Base-by-base conservation (phyloP, 2,113 vertebrate species). In the Labeo catla region DNA sequence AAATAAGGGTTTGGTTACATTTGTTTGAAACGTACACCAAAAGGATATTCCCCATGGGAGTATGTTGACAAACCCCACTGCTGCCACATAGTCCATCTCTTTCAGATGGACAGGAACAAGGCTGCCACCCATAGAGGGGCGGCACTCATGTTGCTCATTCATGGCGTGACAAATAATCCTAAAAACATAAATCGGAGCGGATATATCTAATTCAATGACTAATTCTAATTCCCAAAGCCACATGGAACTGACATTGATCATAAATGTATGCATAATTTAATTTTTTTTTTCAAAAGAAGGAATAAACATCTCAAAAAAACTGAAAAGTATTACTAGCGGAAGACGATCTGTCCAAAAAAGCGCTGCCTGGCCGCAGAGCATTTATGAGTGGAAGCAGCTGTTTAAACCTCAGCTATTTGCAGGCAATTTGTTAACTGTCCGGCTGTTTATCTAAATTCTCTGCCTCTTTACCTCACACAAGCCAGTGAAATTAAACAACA, bases 331-430 rank as follows among this genome's bases (percentile, higher is more conserved):
- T 76, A 36, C 84, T 74, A 74, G 50, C 21, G 8, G 81, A 66
- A 16, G 79, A 86, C 28, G 47, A 57, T 39, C 15, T 1, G 63
- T 50, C 50, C 78, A 82, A 57, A 36, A 76, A 54, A 54, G 7
- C 63, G 57, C 43, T 28, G 85, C 39, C 16, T 47, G 79, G 76
- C 88, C 76, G 65, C 21, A 81, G 78, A 50, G 89, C 52, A 54
- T 91, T 91, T 86, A 91, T 89, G 92, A 90, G 90, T 88, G 90
- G 84, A 92, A 87, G 76, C 94, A 95, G 93, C 94, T 94, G 93
- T 93, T 94, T 92, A 94, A 94, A 95, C 94, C 91, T 88, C 47
- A 50, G 88, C 70, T 94, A 87, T 94, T 95, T 93, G 91, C 89
- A 85, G 89, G 91, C 93, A 91, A 93, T 93, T 91, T 93, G 94